Conservation (phyloP, 2,888 invertebrate genomes). For the Athalia cordata region DNA sequence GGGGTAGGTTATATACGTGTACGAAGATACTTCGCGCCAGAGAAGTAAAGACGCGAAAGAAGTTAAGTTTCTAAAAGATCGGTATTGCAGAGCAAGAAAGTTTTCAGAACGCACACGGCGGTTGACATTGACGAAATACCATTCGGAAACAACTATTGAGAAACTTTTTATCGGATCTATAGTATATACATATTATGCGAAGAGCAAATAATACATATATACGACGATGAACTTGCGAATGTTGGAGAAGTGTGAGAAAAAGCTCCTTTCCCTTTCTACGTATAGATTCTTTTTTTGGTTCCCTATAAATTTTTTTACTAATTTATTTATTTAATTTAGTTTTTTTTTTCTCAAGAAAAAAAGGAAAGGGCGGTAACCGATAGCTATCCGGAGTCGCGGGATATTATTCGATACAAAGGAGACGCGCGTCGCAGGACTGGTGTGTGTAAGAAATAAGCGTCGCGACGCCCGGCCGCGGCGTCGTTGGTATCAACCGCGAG, state of each 20-base stretch:
- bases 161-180: constrained; percentile 60
- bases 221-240: too few species aligned
- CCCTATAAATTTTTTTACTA: too few species aligned
- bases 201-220: neutral
- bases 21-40: too few species aligned
- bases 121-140: constrained; percentile 62
- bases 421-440: too few species aligned
- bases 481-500: constrained; percentile 12
- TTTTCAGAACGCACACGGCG: constrained; percentile 20
- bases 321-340: too few species aligned
- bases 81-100: neutral
- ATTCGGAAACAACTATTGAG: constrained; percentile 63
- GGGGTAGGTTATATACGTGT: neutral
- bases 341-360: too few species aligned
- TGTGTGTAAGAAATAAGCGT: neutral
- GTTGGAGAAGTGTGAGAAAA: too few species aligned
- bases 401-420: too few species aligned
- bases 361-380: too few species aligned
- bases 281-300: too few species aligned
- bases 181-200: constrained; percentile 45
- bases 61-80: constrained; percentile 23
- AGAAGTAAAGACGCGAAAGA: neutral
- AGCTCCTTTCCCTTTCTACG: too few species aligned
- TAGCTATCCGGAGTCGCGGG: too few species aligned
- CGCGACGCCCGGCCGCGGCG: neutral